These are phyloP conservation scores for Scopus umbretta DNA, from an alignment of 2,113 vertebrate genomes.

Conservation along the genomic window DNA sequence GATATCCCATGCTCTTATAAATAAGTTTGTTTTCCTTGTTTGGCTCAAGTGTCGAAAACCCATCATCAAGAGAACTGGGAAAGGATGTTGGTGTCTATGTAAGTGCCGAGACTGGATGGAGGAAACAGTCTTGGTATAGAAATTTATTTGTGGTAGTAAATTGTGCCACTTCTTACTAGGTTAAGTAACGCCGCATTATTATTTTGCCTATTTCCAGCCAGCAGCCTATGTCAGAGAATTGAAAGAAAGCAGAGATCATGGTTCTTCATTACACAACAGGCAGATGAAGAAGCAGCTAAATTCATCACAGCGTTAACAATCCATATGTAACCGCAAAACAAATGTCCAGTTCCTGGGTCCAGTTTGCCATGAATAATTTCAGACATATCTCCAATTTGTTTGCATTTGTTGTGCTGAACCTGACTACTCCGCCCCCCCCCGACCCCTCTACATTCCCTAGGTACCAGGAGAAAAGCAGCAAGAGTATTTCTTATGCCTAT, in stretches of 20 bases:
- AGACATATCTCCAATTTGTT: neutral
- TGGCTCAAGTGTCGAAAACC: neutral
- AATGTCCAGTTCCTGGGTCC: neutral
- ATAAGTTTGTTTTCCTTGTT: neutral
- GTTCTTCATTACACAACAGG: neutral
- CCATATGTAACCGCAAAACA: neutral
- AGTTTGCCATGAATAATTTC: neutral
- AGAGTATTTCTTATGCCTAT: neutral
- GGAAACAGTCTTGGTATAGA: neutral
- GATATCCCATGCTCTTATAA: neutral
- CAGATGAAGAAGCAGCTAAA: neutral
- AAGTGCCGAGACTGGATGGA: neutral
- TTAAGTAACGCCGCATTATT: neutral
- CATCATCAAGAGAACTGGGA: neutral
- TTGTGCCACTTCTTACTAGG: neutral
- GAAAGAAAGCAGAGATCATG: neutral
- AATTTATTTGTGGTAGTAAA: neutral
- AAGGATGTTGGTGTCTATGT: neutral
- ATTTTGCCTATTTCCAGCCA: neutral
- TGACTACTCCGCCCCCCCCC: neutral
- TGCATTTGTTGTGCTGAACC: neutral
- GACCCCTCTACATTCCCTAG: neutral
- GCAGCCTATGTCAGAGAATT: neutral
- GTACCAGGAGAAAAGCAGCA: neutral
- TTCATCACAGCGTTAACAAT: neutral